Percentiles rank a stretch among this genome's conserved stretches.
These are phyloP conservation scores for Silurus glanis DNA, from an alignment of 2,113 vertebrate species.

Conservation along the genomic window DNA sequence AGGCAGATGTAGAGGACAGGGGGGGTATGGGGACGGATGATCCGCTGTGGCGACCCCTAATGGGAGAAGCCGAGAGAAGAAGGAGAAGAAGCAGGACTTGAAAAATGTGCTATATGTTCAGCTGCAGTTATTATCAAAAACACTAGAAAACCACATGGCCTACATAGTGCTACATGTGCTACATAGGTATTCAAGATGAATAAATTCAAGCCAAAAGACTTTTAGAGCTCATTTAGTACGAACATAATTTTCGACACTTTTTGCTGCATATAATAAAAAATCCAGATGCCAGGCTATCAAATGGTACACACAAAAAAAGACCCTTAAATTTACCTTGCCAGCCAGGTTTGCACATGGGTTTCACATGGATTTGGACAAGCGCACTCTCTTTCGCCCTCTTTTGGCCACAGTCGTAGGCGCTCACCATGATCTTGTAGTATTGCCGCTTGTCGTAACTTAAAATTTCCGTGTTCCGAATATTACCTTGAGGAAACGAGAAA, in stretches of 20 bases:
- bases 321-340: conserved; percentile 88
- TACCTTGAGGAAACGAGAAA: conserved; percentile 73
- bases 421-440: conserved; percentile 90
- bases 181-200: background rate
- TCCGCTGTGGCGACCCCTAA: too few species aligned
- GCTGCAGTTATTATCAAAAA: background rate
- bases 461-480: conserved; percentile 93
- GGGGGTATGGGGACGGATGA: too few species aligned
- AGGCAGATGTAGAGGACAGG: too few species aligned
- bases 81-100: background rate
- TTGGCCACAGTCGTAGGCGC: conserved; percentile 94
- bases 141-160: background rate
- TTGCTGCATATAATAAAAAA: background rate
- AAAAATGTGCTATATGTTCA: background rate
- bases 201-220: background rate
- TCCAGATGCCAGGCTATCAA: background rate
- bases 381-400: conserved; percentile 85
- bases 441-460: conserved; percentile 89
- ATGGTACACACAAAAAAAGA: background rate
- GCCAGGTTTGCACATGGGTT: conserved; percentile 96
- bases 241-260: background rate
- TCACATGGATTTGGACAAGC: conserved; percentile 86
- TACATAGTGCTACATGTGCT: background rate
- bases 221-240: background rate
- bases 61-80: too few species aligned